Conservation (phyloP, 2,888 invertebrate genomes). For the Saturnia japonica region DNA sequence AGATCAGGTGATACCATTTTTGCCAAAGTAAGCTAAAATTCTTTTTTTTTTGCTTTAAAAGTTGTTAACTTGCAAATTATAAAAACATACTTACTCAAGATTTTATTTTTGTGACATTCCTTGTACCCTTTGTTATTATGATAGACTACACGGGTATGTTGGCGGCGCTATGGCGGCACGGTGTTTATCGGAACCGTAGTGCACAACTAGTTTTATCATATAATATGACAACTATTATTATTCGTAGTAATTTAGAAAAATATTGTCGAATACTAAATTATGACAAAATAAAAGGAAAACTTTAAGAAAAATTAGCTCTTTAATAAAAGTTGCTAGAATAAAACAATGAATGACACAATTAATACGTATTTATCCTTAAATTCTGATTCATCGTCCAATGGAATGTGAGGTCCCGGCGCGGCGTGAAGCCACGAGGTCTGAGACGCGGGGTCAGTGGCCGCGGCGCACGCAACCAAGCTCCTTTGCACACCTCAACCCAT, state of each 20-base stretch:
- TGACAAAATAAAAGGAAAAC: not conserved
- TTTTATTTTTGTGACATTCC: too few species aligned
- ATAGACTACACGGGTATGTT: too few species aligned
- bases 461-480: not conserved
- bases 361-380: not conserved
- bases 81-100: too few species aligned
- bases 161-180: too few species aligned
- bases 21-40: too few species aligned
- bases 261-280: not conserved
- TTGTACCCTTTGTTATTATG: too few species aligned
- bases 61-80: too few species aligned
- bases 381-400: slow-evolving; percentile 4
- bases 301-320: not conserved
- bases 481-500: not conserved
- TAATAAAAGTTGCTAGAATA: not conserved
- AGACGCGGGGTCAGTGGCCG: not conserved
- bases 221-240: too few species aligned
- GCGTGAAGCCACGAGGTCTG: slow-evolving; percentile 12
- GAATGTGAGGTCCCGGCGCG: slow-evolving; percentile 9
- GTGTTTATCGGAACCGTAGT: too few species aligned
- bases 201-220: too few species aligned
- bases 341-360: slow-evolving; percentile 4
- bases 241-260: not conserved
- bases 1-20: too few species aligned
- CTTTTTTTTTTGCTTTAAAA: too few species aligned